These are phyloP conservation scores for Seira sanloemensis DNA, from an alignment of 2,888 invertebrate genomes.

Conservation along the genomic window DNA sequence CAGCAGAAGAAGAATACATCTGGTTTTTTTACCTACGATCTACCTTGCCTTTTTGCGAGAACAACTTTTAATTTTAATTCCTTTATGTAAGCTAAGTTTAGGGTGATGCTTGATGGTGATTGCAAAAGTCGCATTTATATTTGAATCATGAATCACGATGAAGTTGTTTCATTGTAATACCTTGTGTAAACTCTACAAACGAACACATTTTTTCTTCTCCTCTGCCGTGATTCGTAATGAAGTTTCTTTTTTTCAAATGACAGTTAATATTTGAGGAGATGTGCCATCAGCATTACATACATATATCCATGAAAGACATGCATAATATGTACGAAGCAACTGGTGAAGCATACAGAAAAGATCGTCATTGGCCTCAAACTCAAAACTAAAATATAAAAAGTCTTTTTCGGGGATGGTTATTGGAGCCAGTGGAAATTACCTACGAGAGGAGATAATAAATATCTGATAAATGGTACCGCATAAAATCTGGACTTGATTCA, in stretches of 20 bases:
- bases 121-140: slow-evolving; percentile 10
- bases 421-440: no score
- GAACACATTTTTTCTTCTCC: background rate
- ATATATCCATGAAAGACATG: no score
- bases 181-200: background rate
- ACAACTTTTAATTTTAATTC: background rate
- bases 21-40: background rate
- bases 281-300: background rate
- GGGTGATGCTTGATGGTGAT: background rate
- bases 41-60: no score
- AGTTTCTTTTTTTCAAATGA: background rate
- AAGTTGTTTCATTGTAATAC: slow-evolving; percentile 22
- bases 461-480: no score
- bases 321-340: no score
- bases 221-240: background rate
- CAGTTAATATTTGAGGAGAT: background rate
- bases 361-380: background rate
- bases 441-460: no score
- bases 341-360: background rate
- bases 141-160: slow-evolving; percentile 5
- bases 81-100: background rate
- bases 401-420: no score
- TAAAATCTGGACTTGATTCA: no score
- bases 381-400: no score
- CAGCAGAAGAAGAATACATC: background rate